Conservation (phyloP, 2,797 vertebrate genomes). For the Coreius guichenoti region DNA sequence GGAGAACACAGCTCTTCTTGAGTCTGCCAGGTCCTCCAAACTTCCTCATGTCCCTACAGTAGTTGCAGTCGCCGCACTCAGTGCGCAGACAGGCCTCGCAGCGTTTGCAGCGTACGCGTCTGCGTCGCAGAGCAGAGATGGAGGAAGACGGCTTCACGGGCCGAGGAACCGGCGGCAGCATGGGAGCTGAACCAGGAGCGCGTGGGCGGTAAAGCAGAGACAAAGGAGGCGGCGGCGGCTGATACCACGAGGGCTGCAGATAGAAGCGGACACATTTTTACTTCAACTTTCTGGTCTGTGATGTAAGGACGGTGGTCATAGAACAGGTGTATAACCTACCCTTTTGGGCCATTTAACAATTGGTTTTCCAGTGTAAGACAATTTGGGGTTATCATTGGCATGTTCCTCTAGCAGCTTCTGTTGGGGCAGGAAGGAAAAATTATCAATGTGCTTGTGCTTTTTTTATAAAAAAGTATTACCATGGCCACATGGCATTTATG, state of each 20-base stretch:
- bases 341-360: constrained; percentile 96
- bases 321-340: constrained; percentile 67
- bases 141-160: constrained; percentile 69
- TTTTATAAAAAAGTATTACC: neutral
- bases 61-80: constrained; percentile 93
- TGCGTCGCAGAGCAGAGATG: constrained; percentile 78
- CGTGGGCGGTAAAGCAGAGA: constrained; percentile 74
- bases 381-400: constrained; percentile 83
- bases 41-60: constrained; percentile 97
- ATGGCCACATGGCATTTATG: neutral
- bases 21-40: constrained; percentile 94
- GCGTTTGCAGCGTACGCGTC: constrained; percentile 92
- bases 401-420: constrained; percentile 88
- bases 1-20: constrained; percentile 92
- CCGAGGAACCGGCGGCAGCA: constrained; percentile 57
- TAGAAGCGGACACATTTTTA: neutral
- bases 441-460: neutral
- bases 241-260: constrained; percentile 81
- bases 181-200: constrained; percentile 59
- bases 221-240: constrained; percentile 65
- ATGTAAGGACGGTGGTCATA: neutral
- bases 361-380: constrained; percentile 92
- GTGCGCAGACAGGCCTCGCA: constrained; percentile 91
- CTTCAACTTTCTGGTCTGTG: neutral
- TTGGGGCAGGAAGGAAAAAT: neutral